Evolutionary conservation across 2,113 vertebrate species (phyloP), one percentile per base, ranked within the genome.

Genomic region (Tragelaphus strepsiceros): DNA sequence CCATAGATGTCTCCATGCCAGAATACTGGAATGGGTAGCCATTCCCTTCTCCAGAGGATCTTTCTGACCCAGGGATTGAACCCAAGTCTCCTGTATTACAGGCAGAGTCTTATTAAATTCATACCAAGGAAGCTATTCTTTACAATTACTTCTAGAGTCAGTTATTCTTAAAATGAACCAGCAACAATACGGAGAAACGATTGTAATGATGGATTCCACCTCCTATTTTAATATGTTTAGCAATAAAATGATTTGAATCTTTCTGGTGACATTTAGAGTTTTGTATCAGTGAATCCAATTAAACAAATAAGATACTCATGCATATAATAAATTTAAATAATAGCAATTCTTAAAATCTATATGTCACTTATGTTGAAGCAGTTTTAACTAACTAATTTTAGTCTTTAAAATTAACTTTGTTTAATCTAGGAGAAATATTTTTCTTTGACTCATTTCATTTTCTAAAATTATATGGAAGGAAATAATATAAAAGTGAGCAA

Each of bases 1-100:
- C 35, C 0, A 0, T 26, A 26, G 22, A 26, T 7, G 11, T 77
- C 22, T 43, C 71, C 71, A 77, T 0, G 12, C 22, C 43, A 77
- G 35, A 43, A 43, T 43, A 43, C 71, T 43, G 6, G 35, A 77
- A 24, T 77, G 35, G 21, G 12, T 43, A 26, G 22, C 71, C 71
- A 24, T 43, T 77, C 12, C 35, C 22, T 43, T 77, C 71, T 43
- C 71, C 35, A 43, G 71, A 35, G 71, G 2, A 43, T 43, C 71
- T 43, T 77, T 39, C 22, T 77, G 71, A 22, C 22, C 71, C 35
- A 77, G 39, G 35, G 71, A 13, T 26, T 77, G 71, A 24, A 77
- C 35, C 21, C 6, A 74, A 35, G 35, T 77, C 22, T 77, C 71
- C 22, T 77, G 35, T 24, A 77, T 43, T 43, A 43, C 21, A 77